Conservation (phyloP, 2,113 vertebrate species). For the Pseudorasbora parva region DNA sequence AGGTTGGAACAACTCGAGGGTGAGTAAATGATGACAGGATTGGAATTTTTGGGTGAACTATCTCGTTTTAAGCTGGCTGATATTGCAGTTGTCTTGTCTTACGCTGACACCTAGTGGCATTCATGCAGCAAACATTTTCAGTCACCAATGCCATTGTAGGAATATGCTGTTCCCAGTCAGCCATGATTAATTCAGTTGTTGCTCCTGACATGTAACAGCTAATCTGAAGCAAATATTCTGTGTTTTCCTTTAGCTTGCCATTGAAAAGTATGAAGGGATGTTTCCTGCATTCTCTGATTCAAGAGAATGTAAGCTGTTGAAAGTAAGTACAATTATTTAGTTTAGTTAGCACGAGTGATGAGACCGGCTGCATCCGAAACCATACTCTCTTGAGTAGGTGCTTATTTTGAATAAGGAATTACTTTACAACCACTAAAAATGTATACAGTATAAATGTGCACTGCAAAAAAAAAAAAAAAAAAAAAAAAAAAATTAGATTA, state of each 20-base stretch:
- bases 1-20: no score
- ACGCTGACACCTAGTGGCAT: conserved; percentile 1
- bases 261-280: conserved; percentile 92
- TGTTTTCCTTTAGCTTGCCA: conserved; percentile 78
- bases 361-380: no score
- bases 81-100: not conserved
- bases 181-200: not conserved
- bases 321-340: conserved; percentile 70
- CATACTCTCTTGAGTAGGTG: no score
- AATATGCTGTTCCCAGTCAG: not conserved
- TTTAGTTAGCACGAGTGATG: not conserved
- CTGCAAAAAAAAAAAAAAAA: no score
- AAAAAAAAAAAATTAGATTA: no score
- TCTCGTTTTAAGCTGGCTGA: not conserved
- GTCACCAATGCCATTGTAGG: not conserved
- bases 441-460: no score
- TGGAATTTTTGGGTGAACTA: no score
- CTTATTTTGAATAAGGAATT: no score
- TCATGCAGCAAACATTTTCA: not conserved
- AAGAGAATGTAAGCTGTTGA: conserved; percentile 89
- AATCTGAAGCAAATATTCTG: not conserved
- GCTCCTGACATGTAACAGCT: not conserved
- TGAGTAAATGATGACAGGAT: no score
- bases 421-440: no score
- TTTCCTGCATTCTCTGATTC: conserved; percentile 92